Evolutionary conservation across 2,888 invertebrate genomes (phyloP).

Genomic region (Cosmia pyralina): DNA sequence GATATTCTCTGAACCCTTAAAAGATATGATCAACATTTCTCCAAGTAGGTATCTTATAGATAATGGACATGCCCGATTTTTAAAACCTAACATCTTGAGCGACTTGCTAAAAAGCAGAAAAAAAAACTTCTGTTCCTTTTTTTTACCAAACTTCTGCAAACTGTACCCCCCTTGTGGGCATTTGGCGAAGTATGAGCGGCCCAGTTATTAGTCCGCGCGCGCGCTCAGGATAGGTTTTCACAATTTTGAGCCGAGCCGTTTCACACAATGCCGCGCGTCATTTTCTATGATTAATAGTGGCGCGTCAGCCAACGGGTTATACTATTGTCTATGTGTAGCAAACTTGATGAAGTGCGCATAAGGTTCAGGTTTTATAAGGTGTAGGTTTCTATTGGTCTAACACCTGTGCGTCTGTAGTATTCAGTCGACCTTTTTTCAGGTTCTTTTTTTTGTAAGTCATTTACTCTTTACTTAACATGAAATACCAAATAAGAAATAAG

Average conservation of each 20-base stretch:
- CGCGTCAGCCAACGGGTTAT: slow-evolving; percentile 69
- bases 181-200: slow-evolving; percentile 84
- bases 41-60: not conserved
- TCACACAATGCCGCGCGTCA: slow-evolving; percentile 85
- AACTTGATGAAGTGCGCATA: slow-evolving; percentile 54
- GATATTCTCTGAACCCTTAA: not conserved
- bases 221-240: slow-evolving; percentile 87
- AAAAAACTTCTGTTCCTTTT: not conserved
- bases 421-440: not conserved
- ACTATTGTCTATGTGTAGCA: slow-evolving; percentile 53
- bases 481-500: not conserved
- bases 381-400: not conserved
- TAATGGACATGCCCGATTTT: too few species aligned
- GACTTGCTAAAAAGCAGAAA: too few species aligned
- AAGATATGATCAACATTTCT: not conserved
- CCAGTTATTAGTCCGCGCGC: slow-evolving; percentile 85
- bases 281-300: slow-evolving; percentile 89
- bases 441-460: too few species aligned
- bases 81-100: too few species aligned
- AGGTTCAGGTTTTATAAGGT: slow-evolving; percentile 39
- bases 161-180: slow-evolving; percentile 82
- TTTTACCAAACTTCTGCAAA: slow-evolving; percentile 66
- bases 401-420: not conserved
- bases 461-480: not conserved
- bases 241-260: slow-evolving; percentile 86